Evolutionary conservation across 2,113 vertebrate genomes (phyloP).

Genomic region (Cercopithecus mona): DNA sequence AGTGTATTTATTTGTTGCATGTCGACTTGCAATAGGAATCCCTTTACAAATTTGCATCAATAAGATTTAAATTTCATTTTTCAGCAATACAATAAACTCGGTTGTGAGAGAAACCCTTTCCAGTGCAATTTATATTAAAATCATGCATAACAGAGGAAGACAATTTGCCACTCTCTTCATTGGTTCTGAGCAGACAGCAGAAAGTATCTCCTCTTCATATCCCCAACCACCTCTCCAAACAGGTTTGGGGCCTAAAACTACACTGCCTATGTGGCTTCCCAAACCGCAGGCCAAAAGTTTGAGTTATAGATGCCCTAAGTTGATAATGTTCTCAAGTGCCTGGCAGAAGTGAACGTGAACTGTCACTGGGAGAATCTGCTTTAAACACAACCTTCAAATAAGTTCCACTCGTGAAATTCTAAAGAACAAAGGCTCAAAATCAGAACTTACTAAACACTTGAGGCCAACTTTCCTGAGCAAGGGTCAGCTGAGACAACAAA

Average conservation of each 20-base stretch:
- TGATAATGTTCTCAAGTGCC: neutral
- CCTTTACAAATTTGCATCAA: neutral
- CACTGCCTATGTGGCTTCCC: neutral
- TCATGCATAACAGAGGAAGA: neutral
- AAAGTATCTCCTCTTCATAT: neutral
- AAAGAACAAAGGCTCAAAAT: neutral
- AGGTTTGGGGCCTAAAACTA: neutral
- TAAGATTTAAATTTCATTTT: neutral
- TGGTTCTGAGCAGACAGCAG: neutral
- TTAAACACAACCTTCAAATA: neutral
- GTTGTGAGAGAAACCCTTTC: neutral
- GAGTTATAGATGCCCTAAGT: too few species aligned
- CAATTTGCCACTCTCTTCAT: neutral
- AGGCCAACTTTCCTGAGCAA: neutral
- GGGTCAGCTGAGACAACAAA: neutral
- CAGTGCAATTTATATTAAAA: neutral
- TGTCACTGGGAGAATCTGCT: neutral
- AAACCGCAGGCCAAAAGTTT: neutral
- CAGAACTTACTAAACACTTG: neutral
- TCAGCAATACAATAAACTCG: neutral
- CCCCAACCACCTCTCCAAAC: neutral
- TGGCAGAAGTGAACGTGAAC: neutral
- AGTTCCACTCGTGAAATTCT: neutral
- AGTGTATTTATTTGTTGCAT: neutral
- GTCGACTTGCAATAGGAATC: neutral